These are phyloP conservation scores for Ambastaia sidthimunki DNA, from an alignment of 2,797 vertebrate species.

Conservation along the genomic window DNA sequence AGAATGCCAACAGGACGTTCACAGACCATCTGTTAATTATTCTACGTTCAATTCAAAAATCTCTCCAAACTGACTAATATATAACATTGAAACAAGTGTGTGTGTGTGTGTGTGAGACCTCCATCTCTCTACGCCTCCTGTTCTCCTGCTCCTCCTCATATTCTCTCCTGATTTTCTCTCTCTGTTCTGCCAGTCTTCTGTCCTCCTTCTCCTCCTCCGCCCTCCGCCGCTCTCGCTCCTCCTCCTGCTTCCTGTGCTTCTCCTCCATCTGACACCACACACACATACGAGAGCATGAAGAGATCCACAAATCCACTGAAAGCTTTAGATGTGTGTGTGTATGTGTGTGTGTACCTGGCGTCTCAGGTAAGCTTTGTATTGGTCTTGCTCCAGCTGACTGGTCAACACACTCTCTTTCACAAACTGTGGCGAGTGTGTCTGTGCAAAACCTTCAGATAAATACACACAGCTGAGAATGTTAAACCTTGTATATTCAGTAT, in stretches of 20 bases:
- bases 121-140: conserved; percentile 83
- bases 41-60: no score
- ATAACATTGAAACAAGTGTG: neutral
- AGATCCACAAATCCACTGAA: neutral
- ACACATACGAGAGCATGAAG: neutral
- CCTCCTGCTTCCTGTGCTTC: conserved; percentile 79
- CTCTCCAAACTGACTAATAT: no score
- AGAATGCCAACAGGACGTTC: no score
- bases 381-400: conserved; percentile 81
- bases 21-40: no score
- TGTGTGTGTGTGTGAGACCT: conserved; percentile 71
- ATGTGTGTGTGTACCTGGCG: conserved; percentile 80
- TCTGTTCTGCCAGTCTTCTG: conserved; percentile 82
- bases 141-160: conserved; percentile 88
- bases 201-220: conserved; percentile 89
- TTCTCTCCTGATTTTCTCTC: conserved; percentile 84
- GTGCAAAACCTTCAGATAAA: conserved; percentile 74
- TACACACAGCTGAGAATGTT: neutral
- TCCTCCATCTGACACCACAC: conserved; percentile 81
- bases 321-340: neutral
- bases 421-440: conserved; percentile 81
- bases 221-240: conserved; percentile 79
- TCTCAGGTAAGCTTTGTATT: conserved; percentile 89
- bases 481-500: neutral
- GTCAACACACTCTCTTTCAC: conserved; percentile 83